Evolutionary conservation across 2,797 vertebrate species (phyloP).

Genomic region (Acropternis orthonyx): DNA sequence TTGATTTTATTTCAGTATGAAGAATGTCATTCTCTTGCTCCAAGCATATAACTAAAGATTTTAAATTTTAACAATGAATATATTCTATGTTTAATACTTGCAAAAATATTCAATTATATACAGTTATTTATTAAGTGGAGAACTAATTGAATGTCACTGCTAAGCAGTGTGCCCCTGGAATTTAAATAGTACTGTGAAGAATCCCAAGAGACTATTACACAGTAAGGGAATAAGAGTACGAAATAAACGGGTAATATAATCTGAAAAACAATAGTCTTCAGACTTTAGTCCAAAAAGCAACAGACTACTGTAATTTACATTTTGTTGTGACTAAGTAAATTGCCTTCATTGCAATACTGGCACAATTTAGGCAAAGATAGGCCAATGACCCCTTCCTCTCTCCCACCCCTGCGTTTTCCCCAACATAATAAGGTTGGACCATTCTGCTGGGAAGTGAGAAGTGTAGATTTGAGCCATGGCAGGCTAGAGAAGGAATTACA

Average conservation of each 20-base stretch:
- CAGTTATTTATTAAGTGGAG: conserved; percentile 38
- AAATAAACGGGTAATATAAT: not conserved
- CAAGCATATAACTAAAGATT: not conserved
- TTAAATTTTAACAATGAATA: not conserved
- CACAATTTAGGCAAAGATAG: not conserved
- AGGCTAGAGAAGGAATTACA: not conserved
- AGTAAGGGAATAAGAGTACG: not conserved
- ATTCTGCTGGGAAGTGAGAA: not conserved
- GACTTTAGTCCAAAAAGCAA: not conserved
- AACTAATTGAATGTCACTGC: conserved; percentile 21
- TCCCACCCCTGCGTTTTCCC: not conserved
- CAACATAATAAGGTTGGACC: not conserved
- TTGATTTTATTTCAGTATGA: not conserved
- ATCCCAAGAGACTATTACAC: not conserved
- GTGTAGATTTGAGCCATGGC: not conserved
- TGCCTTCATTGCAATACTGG: not conserved
- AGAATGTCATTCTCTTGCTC: not conserved
- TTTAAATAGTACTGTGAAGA: conserved; percentile 12
- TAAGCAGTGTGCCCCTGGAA: conserved; percentile 3
- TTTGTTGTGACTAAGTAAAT: not conserved
- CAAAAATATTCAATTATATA: conserved; percentile 30
- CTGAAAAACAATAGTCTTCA: not conserved
- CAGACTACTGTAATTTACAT: not conserved
- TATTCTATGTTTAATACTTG: not conserved
- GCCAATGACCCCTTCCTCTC: not conserved